phyloP scores from a whole-genome alignment of 2,113 vertebrate genomes.

The Antechinus flavipes region DNA sequence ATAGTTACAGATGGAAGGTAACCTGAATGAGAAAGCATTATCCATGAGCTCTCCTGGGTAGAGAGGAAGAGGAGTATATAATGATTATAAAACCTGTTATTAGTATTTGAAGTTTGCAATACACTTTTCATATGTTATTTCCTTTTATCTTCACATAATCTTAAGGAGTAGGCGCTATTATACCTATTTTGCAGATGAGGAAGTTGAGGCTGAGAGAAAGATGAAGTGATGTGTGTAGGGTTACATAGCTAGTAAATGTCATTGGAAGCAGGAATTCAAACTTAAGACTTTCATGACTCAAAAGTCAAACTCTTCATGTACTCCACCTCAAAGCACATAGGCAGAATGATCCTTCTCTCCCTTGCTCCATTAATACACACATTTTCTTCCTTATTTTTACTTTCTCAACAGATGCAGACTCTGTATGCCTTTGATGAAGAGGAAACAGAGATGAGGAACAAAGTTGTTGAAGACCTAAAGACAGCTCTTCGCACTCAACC shows the following conservation, averaged over 20 bases:
- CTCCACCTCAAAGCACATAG: fast-evolving
- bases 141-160: neutral
- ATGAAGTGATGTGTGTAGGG: neutral
- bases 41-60: neutral
- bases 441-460: conserved; percentile 97
- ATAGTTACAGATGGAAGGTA: neutral
- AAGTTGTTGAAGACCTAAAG: conserved; percentile 98
- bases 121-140: neutral
- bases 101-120: neutral
- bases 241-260: neutral
- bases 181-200: neutral
- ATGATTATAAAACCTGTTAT: neutral
- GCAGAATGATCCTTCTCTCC: conserved; percentile 33
- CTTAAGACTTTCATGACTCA: neutral
- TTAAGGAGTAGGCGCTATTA: neutral
- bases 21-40: neutral
- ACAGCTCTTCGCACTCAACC: conserved; percentile 97
- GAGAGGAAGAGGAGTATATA: neutral
- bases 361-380: neutral
- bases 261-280: neutral
- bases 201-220: neutral
- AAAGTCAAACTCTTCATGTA: neutral
- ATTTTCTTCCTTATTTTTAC: neutral
- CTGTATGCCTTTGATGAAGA: conserved; percentile 96
- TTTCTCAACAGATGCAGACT: conserved; percentile 93